phyloP scores from a whole-genome alignment of 2,113 vertebrate genomes.

The Microcebus jonahi region DNA sequence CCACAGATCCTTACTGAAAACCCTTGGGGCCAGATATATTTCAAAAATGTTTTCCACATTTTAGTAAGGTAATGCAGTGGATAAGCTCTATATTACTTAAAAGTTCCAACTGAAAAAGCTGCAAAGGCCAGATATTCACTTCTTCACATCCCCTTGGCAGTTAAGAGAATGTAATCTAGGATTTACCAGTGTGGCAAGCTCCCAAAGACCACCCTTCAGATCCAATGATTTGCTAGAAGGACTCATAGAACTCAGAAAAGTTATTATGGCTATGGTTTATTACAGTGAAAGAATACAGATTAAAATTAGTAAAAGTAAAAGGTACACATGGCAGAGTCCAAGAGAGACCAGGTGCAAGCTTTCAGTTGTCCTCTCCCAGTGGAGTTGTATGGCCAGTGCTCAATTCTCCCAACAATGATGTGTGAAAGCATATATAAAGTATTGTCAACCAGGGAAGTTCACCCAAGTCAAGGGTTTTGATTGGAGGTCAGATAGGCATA shows the following conservation, averaged over 20 bases:
- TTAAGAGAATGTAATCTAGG: slow-evolving; percentile 26
- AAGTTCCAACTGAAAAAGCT: neutral
- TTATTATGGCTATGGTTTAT: slow-evolving; percentile 1
- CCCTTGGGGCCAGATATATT: neutral
- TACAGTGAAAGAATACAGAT: slow-evolving; percentile 18
- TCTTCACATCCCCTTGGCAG: slow-evolving; percentile 22
- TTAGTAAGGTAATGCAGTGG: neutral
- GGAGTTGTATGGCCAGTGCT: neutral
- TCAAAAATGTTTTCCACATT: slow-evolving; percentile 4
- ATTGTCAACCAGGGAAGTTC: neutral
- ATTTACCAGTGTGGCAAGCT: slow-evolving; percentile 15
- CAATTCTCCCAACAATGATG: neutral
- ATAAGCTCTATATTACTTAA: neutral
- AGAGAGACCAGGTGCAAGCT: neutral
- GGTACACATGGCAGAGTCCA: neutral
- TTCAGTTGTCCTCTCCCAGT: slow-evolving; percentile 13
- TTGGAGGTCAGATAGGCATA: neutral
- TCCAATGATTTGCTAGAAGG: neutral
- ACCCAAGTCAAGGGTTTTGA: neutral
- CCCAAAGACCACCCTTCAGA: neutral
- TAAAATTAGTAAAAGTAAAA: slow-evolving; percentile 45
- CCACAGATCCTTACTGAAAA: slow-evolving; percentile 30
- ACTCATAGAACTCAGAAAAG: slow-evolving; percentile 25
- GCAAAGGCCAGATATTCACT: slow-evolving; percentile 15
- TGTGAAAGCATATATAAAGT: neutral